Evolutionary conservation across 2,113 vertebrate genomes (phyloP).

Genomic region (Telmatochromis brachygnathus): DNA sequence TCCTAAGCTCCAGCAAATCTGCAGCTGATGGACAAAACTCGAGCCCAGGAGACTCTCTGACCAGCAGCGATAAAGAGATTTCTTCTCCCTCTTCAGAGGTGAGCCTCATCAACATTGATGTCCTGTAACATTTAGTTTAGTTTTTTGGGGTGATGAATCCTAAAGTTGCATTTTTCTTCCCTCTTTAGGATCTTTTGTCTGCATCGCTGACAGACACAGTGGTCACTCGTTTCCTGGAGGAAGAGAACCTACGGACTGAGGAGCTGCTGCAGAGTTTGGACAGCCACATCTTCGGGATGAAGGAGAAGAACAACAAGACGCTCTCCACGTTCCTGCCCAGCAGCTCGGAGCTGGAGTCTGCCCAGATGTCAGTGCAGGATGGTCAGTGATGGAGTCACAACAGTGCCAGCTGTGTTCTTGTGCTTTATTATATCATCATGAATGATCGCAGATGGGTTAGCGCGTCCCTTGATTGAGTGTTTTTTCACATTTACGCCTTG

Average conservation of each 20-base stretch:
- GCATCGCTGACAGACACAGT: conserved; percentile 64
- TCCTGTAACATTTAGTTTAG: not conserved
- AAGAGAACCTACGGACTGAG: conserved; percentile 77
- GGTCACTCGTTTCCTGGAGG: conserved; percentile 79
- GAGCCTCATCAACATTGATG: not conserved
- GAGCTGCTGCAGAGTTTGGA: conserved; percentile 80
- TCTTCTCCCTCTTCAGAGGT: not conserved
- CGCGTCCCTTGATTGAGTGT: not conserved
- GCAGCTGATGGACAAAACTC: conserved; percentile 22
- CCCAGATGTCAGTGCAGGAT: not conserved
- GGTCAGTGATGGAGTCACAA: not conserved
- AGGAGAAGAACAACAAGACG: conserved; percentile 73
- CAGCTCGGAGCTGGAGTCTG: not conserved
- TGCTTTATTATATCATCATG: not conserved
- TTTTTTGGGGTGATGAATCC: not conserved
- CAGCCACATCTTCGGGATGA: conserved; percentile 80
- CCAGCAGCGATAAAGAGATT: not conserved
- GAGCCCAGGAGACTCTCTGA: conserved; percentile 32
- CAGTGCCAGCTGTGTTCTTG: not conserved
- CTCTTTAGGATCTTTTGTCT: conserved; percentile 55
- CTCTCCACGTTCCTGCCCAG: conserved; percentile 67
- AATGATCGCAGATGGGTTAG: not conserved
- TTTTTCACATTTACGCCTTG: not conserved
- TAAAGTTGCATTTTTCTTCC: not conserved
- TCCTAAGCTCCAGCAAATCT: not conserved